These are phyloP conservation scores for Phorcus lineatus DNA, from an alignment of 2,888 invertebrate species.

Conservation along the genomic window DNA sequence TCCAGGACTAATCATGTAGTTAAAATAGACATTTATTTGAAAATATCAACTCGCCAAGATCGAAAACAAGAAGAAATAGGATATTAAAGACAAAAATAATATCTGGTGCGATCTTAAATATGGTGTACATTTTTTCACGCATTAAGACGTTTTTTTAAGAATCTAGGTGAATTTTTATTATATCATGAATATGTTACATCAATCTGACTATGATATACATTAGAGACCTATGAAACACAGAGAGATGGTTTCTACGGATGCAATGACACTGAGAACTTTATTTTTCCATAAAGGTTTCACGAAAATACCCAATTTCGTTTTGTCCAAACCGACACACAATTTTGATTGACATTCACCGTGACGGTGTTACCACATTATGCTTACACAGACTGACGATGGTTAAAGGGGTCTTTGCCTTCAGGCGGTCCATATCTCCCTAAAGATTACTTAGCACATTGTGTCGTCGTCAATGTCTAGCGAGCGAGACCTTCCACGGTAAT, in stretches of 20 bases:
- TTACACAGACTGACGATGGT: not conserved
- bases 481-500: not conserved
- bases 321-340: not conserved
- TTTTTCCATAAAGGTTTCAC: constrained; percentile 2
- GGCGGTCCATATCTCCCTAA: constrained; percentile 4
- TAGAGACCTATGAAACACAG: not conserved
- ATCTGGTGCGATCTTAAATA: not conserved
- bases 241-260: constrained; percentile 5
- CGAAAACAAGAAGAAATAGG: not conserved
- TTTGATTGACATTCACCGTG: not conserved
- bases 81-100: not conserved
- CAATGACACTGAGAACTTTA: constrained; percentile 4
- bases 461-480: not conserved
- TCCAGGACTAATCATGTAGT: not conserved
- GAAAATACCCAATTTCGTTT: constrained; percentile 3
- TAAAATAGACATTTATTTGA: constrained; percentile 11
- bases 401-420: not conserved
- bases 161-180: constrained; percentile 17
- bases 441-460: not conserved
- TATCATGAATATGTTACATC: constrained; percentile 19
- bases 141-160: constrained; percentile 12
- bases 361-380: not conserved
- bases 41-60: constrained; percentile 1
- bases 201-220: constrained; percentile 11
- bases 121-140: not conserved